Percentiles rank a stretch among this genome's conserved stretches.
These are phyloP conservation scores for Percopsis omiscomaycus DNA, from an alignment of 2,797 vertebrate species.

Conservation along the genomic window DNA sequence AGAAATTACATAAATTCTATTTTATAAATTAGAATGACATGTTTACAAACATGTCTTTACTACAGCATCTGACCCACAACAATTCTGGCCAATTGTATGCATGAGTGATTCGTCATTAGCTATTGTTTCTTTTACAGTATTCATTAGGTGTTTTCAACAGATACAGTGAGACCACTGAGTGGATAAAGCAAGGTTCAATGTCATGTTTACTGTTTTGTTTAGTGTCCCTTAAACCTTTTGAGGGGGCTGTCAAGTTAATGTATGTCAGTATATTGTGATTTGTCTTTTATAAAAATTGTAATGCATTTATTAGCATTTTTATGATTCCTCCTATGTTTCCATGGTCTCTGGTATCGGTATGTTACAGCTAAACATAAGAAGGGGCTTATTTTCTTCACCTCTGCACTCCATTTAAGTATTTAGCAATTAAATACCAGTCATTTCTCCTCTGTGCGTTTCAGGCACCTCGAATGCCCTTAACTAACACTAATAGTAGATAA, in stretches of 20 bases:
- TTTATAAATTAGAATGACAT: conserved; percentile 14
- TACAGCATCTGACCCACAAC: conserved; percentile 58
- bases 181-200: no score
- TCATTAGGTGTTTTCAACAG: no score
- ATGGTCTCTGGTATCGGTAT: conserved; percentile 17
- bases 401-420: conserved; percentile 53
- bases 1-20: no score
- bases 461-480: conserved; percentile 81
- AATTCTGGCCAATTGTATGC: conserved; percentile 59
- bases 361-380: conserved; percentile 43
- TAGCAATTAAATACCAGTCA: conserved; percentile 52
- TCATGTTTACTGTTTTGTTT: no score
- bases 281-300: neutral
- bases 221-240: no score
- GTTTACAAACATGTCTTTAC: conserved; percentile 60
- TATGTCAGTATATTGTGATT: neutral
- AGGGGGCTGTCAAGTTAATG: no score
- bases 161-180: no score
- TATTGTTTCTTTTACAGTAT: conserved; percentile 33
- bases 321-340: neutral
- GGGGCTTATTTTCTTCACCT: conserved; percentile 39
- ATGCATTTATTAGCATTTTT: neutral
- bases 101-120: conserved; percentile 53
- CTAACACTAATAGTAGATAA: conserved; percentile 82
- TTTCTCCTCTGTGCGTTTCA: conserved; percentile 64